Evolutionary conservation across 2,797 vertebrate genomes (phyloP).

Genomic region (Allobates femoralis): DNA sequence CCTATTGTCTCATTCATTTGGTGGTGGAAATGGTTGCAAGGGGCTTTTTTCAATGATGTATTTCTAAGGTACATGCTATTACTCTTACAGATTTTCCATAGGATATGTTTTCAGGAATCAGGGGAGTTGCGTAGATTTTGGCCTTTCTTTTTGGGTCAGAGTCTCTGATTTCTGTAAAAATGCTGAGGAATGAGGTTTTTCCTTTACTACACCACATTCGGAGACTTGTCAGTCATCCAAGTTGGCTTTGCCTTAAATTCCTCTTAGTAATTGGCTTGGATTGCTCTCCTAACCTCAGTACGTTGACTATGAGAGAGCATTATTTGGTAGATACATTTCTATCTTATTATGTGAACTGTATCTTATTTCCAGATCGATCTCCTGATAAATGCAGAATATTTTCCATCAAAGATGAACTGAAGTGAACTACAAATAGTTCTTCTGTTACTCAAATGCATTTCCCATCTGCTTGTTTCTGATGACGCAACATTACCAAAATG

Average conservation of each 20-base stretch:
- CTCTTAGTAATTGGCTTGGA: constrained; percentile 21
- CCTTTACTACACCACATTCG: constrained; percentile 2
- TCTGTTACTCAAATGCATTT: too few species aligned
- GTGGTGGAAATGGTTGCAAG: too few species aligned
- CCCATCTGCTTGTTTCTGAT: neutral
- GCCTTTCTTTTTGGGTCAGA: neutral
- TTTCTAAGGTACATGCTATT: neutral
- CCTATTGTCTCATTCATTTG: too few species aligned
- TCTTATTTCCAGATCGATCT: neutral
- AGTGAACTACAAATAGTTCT: neutral
- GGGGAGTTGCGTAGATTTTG: neutral
- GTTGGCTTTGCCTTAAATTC: constrained; percentile 19
- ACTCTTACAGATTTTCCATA: neutral
- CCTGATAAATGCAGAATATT: neutral
- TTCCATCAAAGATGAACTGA: neutral
- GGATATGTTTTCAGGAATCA: neutral
- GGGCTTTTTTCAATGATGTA: neutral
- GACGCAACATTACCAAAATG: neutral
- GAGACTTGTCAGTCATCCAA: constrained; percentile 18
- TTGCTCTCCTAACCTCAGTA: neutral
- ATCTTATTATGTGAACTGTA: neutral
- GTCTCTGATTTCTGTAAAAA: neutral
- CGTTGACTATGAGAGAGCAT: neutral
- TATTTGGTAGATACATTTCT: neutral
- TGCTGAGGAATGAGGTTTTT: neutral